Conservation (phyloP, 2,113 vertebrate genomes). For the Egretta garzetta region DNA sequence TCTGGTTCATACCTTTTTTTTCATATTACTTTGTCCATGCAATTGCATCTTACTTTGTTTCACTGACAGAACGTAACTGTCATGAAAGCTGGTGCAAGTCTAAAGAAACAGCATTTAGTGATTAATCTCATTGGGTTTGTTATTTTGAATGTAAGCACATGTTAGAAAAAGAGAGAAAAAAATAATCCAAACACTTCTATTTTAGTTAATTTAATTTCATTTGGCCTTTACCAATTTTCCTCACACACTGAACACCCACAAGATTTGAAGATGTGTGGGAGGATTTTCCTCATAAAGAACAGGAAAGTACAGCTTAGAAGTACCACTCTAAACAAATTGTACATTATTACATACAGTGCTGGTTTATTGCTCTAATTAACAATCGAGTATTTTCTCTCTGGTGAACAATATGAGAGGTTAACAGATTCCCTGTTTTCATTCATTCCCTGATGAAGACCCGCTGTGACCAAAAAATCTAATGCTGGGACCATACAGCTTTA, state of each 20-base stretch:
- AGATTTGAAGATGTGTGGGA: not conserved
- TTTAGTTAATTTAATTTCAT: not conserved
- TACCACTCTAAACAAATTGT: not conserved
- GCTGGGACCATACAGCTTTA: not conserved
- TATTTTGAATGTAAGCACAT: constrained; percentile 9
- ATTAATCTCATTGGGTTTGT: not conserved
- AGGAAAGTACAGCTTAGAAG: not conserved
- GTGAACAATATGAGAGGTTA: not conserved
- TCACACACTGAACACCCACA: not conserved
- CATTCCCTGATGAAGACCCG: not conserved
- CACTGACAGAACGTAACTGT: not conserved
- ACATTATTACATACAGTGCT: not conserved
- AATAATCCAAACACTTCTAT: not conserved
- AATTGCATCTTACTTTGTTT: not conserved
- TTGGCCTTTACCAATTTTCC: not conserved
- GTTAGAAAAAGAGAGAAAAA: not conserved
- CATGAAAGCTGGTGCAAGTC: constrained; percentile 9
- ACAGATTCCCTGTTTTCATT: not conserved
- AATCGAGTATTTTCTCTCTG: not conserved
- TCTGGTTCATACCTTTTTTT: not conserved
- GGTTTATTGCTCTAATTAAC: not conserved
- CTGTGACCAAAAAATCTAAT: not conserved
- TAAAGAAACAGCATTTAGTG: constrained; percentile 35
- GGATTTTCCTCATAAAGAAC: not conserved
- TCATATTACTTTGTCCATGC: not conserved